phyloP scores from a whole-genome alignment of 2,113 vertebrate genomes.

The Sinocyclocheilus rhinocerous region DNA sequence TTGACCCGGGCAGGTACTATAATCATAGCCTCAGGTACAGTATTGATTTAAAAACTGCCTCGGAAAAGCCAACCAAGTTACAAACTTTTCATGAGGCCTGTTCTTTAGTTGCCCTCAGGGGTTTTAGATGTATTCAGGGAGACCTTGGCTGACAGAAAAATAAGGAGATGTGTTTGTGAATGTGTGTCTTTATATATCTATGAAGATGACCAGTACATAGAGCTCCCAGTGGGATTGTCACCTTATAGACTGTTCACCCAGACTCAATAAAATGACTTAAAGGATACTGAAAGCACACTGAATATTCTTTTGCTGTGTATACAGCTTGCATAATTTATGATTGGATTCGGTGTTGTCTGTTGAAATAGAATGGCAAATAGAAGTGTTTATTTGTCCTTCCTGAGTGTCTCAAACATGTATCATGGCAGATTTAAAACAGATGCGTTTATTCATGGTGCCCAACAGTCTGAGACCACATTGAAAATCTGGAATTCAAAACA shows the following conservation, averaged over 20 bases:
- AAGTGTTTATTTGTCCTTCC: not conserved
- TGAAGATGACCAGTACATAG: not conserved
- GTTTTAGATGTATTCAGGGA: not conserved
- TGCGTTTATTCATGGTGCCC: not conserved
- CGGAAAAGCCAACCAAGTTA: not conserved
- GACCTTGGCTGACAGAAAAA: not conserved
- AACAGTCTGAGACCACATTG: not conserved
- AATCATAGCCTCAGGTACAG: conserved; percentile 10
- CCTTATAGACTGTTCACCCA: conserved; percentile 25
- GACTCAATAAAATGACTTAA: conserved; percentile 12
- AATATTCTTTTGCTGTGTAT: not conserved
- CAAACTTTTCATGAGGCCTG: not conserved
- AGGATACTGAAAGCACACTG: not conserved
- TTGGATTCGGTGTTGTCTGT: not conserved
- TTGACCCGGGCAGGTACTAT: not conserved
- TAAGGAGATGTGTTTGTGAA: not conserved
- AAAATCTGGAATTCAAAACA: not conserved
- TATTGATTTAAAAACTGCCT: conserved; percentile 34
- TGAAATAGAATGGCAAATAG: not conserved
- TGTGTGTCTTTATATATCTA: not conserved
- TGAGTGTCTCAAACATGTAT: too few species aligned
- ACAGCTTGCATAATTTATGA: conserved; percentile 27
- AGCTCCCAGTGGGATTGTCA: not conserved
- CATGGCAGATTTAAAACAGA: too few species aligned
- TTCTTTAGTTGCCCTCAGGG: not conserved